These are phyloP conservation scores for Invenusta paracnida DNA, from an alignment of 2,888 invertebrate species.

Conservation along the genomic window DNA sequence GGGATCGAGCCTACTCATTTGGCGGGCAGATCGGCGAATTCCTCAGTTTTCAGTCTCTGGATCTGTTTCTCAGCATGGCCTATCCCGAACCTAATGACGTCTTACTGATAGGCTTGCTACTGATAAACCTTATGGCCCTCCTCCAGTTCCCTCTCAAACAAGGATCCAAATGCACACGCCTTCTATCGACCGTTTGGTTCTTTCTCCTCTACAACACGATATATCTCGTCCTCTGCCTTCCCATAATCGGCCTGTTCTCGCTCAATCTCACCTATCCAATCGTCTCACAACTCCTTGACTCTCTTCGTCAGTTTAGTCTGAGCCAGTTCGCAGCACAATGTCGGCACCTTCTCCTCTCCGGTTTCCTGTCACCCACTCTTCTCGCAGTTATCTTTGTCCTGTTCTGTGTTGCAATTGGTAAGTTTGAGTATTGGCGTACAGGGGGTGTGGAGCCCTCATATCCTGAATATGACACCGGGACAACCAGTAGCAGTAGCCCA, in stretches of 20 bases:
- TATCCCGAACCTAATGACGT: conserved; percentile 64
- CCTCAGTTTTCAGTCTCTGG: conserved; percentile 61
- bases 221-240: not conserved
- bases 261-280: not conserved
- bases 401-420: not conserved
- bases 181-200: not conserved
- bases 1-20: conserved; percentile 59
- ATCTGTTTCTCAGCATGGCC: conserved; percentile 60
- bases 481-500: not conserved
- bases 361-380: not conserved
- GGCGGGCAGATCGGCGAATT: conserved; percentile 60
- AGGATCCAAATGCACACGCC: not conserved
- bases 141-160: not conserved
- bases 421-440: not conserved
- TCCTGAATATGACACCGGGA: too few relatives aligned
- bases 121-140: not conserved
- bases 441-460: not conserved
- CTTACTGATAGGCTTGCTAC: conserved; percentile 50
- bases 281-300: not conserved
- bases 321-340: not conserved
- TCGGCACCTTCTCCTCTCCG: not conserved
- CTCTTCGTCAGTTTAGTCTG: not conserved
- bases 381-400: not conserved
- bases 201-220: not conserved
- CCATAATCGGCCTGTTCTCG: not conserved